A percentile compares a stretch with the other conserved stretches of the same genome.
Conservation (phyloP, 2,113 vertebrate species). For the Zeus faber region DNA sequence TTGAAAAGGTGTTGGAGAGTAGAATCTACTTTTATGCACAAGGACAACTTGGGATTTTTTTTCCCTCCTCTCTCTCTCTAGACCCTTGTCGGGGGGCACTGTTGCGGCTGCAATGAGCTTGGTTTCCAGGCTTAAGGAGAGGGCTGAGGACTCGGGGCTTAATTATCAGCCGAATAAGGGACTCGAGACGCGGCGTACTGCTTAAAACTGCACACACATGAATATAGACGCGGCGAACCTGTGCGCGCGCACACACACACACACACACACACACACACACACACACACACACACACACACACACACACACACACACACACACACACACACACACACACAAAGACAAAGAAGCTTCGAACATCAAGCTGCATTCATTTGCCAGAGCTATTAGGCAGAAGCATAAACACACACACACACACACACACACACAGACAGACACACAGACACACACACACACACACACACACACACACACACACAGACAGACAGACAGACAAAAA, state of each 20-base stretch:
- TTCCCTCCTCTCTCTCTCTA: slow-evolving; percentile 29
- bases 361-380: slow-evolving; percentile 52
- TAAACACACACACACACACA: slow-evolving; percentile 20
- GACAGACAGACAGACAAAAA: background rate
- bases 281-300: slow-evolving; percentile 20
- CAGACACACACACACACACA: background rate
- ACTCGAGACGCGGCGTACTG: slow-evolving; percentile 94
- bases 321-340: slow-evolving; percentile 12
- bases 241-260: slow-evolving; percentile 15
- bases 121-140: slow-evolving; percentile 99
- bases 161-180: slow-evolving; percentile 98
- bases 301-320: slow-evolving; percentile 1
- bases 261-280: slow-evolving; percentile 16
- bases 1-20: slow-evolving; percentile 99
- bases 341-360: slow-evolving; percentile 46
- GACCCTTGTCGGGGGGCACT: slow-evolving; percentile 81
- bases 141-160: slow-evolving; percentile 96
- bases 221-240: slow-evolving; percentile 22
- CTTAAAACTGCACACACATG: slow-evolving; percentile 80
- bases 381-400: slow-evolving; percentile 43
- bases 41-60: slow-evolving; percentile 99
- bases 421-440: slow-evolving; percentile 9
- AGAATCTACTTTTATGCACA: slow-evolving; percentile 99
- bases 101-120: slow-evolving; percentile 98
- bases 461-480: too few species aligned